phyloP scores from a whole-genome alignment of 2,797 vertebrate species.

The Hoplostethus atlanticus region DNA sequence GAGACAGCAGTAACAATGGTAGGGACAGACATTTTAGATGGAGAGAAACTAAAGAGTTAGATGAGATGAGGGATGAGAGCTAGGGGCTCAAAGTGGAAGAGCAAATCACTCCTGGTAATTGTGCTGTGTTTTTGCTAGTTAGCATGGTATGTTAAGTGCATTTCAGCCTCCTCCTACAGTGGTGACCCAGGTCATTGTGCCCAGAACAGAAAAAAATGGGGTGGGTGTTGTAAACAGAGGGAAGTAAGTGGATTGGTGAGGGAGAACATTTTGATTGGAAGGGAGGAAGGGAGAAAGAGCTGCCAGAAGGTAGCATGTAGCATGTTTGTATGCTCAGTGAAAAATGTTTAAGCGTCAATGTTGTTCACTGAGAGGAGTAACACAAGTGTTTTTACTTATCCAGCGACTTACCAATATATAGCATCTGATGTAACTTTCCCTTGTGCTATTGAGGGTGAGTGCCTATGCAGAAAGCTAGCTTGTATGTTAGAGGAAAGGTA shows the following conservation, averaged over 20 bases:
- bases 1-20: background rate
- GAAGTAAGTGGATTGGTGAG: conserved; percentile 18
- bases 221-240: background rate
- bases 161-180: conserved; percentile 5
- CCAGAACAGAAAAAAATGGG: conserved; percentile 32
- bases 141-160: conserved; percentile 1
- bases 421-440: no score
- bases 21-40: background rate
- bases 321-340: no score
- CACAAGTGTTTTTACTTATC: no score
- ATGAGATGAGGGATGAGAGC: background rate
- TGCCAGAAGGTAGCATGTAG: background rate
- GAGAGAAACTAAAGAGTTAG: background rate
- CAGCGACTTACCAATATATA: no score
- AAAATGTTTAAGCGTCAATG: background rate
- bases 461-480: no score
- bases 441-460: no score
- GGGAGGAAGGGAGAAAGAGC: background rate
- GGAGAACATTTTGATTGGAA: background rate
- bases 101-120: background rate
- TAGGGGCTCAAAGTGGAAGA: no score
- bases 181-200: conserved; percentile 58
- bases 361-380: background rate
- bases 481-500: no score
- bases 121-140: background rate